A percentile compares a stretch with the other conserved stretches of the same genome.
These are phyloP conservation scores for Euzophera pinguis DNA, from an alignment of 2,888 invertebrate species.

Conservation along the genomic window DNA sequence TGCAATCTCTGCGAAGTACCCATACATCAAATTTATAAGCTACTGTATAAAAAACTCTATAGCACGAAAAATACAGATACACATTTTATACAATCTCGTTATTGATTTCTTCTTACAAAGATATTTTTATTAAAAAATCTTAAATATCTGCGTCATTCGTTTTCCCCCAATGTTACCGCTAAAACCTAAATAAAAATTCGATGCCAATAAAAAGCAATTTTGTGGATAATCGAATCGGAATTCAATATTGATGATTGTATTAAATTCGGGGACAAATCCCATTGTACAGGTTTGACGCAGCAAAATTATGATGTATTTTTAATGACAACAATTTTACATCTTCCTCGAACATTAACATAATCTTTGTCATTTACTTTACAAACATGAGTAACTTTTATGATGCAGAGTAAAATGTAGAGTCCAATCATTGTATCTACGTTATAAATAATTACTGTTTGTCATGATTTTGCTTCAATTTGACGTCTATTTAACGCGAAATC, in stretches of 20 bases:
- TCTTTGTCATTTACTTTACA: constrained; percentile 4
- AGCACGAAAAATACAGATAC: no score
- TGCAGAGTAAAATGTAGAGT: not conserved
- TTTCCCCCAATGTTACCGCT: not conserved
- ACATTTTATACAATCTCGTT: no score
- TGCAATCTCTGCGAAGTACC: no score
- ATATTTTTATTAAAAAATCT: not conserved
- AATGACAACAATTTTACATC: constrained; percentile 1
- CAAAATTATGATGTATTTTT: constrained; percentile 4
- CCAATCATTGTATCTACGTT: not conserved
- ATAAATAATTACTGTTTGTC: no score
- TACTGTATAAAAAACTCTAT: no score
- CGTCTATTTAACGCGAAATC: no score
- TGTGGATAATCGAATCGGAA: not conserved
- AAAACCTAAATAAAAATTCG: not conserved
- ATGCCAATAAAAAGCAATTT: not conserved
- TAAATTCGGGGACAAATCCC: not conserved
- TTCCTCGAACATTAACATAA: constrained; percentile 1
- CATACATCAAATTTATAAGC: no score
- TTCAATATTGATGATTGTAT: constrained; percentile 7
- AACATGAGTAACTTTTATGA: not conserved
- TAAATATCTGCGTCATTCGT: not conserved
- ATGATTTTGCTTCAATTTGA: no score
- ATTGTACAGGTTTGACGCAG: not conserved
- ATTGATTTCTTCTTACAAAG: no score